Evolutionary conservation across 2,113 vertebrate genomes (phyloP), one percentile per base, ranked within the genome.

Genomic region (Eclectus roratus): DNA sequence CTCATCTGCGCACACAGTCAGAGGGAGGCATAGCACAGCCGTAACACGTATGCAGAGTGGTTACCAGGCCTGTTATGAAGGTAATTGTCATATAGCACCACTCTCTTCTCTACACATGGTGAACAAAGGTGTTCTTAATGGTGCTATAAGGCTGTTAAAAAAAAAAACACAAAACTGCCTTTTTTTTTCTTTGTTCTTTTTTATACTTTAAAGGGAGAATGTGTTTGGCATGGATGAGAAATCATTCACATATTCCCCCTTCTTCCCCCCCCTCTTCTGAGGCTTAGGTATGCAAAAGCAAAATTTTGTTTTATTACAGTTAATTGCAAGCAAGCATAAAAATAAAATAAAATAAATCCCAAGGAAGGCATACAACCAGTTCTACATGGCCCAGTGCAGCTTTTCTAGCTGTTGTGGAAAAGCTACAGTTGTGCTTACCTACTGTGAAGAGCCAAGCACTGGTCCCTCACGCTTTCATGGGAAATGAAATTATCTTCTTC

Each of bases 401-500:
- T 95, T 87, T 69, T 80, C 41, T n/a, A 73, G 27, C 76, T 69
- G 21, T 44, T 3, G 1, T 66, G 25, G 52, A 55, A 72, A 73
- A 91, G 20, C 60, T 85, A 10, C n/a, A 44, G 21, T 11, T 23
- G 11, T 41, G 41, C 56, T 85, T 61, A 35, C 76, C 29, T 64
- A 11, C 17, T 18, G 43, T 21, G 39, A 27, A 64, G 7, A 64
- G 68, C 9, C 27, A 52, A 52, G 46, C 35, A 46, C 65, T 61
- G 50, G 29, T 28, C 21, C 35, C 72, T 47, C 52, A 85, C 29
- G 44, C 21, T 86, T 92, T 33, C 17, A 49, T 46, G 21, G 33
- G 21, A 84, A 94, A 95, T 72, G 5, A 83, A 93, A 91, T 93
- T 71, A 85, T 93, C 69, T 81, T 95, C n/a, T 85, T 84, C 81